Evolutionary conservation across 1,140 invertebrate species (phyloP).

Genomic region (Zeugodacus cucurbitae): DNA sequence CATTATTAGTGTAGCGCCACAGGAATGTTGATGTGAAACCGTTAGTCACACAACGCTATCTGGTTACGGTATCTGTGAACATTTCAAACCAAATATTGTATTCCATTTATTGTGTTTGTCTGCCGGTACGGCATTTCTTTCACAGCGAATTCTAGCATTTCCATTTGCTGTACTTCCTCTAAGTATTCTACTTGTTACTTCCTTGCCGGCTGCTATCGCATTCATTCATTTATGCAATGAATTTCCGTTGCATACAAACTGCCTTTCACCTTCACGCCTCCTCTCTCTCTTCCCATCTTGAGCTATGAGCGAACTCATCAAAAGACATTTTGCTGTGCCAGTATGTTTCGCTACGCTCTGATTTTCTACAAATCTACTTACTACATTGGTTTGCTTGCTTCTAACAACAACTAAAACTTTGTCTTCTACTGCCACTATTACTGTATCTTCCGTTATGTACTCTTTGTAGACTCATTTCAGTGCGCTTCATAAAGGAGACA

Average conservation of each 20-base stretch:
- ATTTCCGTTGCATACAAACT: conserved; percentile 48
- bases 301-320: background rate
- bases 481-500: conserved; percentile 7
- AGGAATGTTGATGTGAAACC: background rate
- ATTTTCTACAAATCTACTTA: background rate
- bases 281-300: background rate
- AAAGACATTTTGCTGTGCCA: background rate
- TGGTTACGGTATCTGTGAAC: background rate
- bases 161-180: conserved; percentile 21
- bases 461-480: background rate
- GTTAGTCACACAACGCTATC: background rate
- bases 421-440: background rate
- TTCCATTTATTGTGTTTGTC: conserved; percentile 61
- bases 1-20: background rate
- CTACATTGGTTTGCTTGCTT: background rate
- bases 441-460: no score
- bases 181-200: background rate
- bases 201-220: background rate
- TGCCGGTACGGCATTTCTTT: background rate
- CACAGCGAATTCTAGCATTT: background rate
- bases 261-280: background rate
- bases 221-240: conserved; percentile 55
- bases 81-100: conserved; percentile 56
- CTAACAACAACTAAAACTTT: conserved; percentile 28
- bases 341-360: background rate